Conservation (phyloP, 2,113 vertebrate genomes). For the Cyphomyrus plagiostoma region DNA sequence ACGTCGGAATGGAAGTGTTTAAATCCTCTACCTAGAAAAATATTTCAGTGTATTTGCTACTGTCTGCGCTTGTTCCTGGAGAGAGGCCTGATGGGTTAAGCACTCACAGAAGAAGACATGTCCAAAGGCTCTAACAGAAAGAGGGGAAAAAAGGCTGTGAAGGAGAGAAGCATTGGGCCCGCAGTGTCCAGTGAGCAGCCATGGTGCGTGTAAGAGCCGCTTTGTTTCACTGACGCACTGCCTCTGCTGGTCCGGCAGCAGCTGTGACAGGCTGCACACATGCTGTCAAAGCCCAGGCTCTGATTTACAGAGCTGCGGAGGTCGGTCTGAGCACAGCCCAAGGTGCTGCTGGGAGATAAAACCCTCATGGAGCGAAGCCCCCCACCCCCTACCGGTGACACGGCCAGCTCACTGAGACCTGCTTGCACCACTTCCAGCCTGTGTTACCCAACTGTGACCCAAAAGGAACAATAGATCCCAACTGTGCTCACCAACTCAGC, state of each 20-base stretch:
- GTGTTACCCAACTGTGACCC: neutral
- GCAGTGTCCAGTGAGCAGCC: slow-evolving; percentile 69
- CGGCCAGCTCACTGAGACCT: slow-evolving; percentile 20
- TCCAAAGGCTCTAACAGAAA: slow-evolving; percentile 71
- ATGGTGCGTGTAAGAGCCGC: slow-evolving; percentile 64
- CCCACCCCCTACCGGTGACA: neutral
- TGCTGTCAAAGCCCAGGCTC: slow-evolving; percentile 34
- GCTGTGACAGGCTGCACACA: slow-evolving; percentile 39
- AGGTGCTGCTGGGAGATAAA: slow-evolving; percentile 48
- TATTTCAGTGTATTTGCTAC: neutral
- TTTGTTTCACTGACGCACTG: slow-evolving; percentile 68
- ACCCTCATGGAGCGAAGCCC: slow-evolving; percentile 31
- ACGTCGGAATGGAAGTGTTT: neutral
- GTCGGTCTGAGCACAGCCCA: slow-evolving; percentile 38
- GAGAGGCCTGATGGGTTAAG: slow-evolving; percentile 66
- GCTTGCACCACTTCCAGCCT: neutral
- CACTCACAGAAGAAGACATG: slow-evolving; percentile 78
- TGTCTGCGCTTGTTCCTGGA: slow-evolving; percentile 44
- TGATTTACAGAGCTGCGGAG: slow-evolving; percentile 46
- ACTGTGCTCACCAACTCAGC: neutral
- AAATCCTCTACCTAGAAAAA: neutral
- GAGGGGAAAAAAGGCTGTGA: slow-evolving; percentile 70
- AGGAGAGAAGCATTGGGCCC: slow-evolving; percentile 67
- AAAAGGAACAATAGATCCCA: neutral
- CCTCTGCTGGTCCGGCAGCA: slow-evolving; percentile 40